Conservation (phyloP, 2,113 vertebrate genomes). For the Pygoscelis adeliae region DNA sequence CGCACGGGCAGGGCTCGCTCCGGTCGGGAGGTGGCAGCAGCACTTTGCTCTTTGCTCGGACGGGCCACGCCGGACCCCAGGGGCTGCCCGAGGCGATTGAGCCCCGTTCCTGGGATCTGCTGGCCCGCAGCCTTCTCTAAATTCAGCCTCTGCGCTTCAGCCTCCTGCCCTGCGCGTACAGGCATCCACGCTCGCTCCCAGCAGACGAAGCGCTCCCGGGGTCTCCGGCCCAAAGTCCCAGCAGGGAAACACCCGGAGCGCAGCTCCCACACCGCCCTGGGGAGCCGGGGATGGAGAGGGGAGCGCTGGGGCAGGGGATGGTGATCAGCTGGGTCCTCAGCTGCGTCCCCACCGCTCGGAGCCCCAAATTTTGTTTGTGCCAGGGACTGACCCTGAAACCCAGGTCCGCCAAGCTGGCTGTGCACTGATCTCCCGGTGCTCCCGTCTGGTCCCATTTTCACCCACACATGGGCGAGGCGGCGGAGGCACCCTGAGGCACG, state of each 20-base stretch:
- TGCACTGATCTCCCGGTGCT: rapidly evolving
- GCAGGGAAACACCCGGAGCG: rapidly evolving
- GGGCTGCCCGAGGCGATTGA: not conserved
- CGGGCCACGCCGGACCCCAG: not conserved
- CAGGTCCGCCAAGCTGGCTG: rapidly evolving
- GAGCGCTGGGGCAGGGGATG: not conserved
- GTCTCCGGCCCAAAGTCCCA: not conserved
- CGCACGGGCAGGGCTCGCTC: not conserved
- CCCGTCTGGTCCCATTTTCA: not conserved
- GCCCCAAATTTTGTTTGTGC: rapidly evolving
- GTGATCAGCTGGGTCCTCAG: not conserved
- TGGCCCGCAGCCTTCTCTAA: not conserved
- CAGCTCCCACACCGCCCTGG: not conserved
- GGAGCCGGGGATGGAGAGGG: not conserved
- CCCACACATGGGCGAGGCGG: rapidly evolving
- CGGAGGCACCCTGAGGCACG: not conserved
- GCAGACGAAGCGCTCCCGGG: rapidly evolving
- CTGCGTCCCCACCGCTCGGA: not conserved
- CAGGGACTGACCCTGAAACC: not conserved
- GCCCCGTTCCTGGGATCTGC: not conserved
- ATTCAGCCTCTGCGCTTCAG: not conserved
- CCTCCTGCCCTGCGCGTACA: not conserved
- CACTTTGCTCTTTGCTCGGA: conserved; percentile 31
- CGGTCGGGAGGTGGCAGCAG: conserved; percentile 61
- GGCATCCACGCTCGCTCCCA: rapidly evolving